phyloP scores from a whole-genome alignment of 1,140 invertebrate genomes.

The Propsilocerus akamusi region DNA sequence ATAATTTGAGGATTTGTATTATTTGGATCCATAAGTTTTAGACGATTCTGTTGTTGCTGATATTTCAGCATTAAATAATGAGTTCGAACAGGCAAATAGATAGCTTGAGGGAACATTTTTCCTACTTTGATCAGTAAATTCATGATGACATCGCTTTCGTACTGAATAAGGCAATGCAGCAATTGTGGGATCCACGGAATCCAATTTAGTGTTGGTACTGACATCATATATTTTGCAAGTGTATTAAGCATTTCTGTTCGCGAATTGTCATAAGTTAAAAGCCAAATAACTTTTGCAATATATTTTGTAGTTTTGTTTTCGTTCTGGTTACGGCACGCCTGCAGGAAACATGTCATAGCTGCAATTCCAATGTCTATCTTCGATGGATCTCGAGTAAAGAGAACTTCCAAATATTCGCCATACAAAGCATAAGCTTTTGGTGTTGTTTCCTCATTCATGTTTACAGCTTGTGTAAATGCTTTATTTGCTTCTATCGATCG shows the following conservation, averaged over 20 bases:
- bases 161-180: conserved; percentile 74
- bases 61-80: conserved; percentile 88
- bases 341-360: conserved; percentile 85
- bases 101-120: conserved; percentile 86
- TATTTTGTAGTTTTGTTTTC: conserved; percentile 92
- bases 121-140: conserved; percentile 84
- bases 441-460: conserved; percentile 78
- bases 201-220: conserved; percentile 88
- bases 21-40: conserved; percentile 10
- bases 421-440: conserved; percentile 92
- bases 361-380: conserved; percentile 65
- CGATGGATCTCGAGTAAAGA: conserved; percentile 47
- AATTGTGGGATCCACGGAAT: conserved; percentile 94
- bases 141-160: conserved; percentile 76
- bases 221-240: conserved; percentile 84
- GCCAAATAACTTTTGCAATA: conserved; percentile 88
- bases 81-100: conserved; percentile 91
- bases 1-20: conserved; percentile 44
- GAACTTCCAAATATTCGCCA: conserved; percentile 87
- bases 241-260: conserved; percentile 62
- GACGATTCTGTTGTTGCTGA: conserved; percentile 39
- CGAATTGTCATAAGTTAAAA: conserved; percentile 88
- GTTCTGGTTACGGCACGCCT: conserved; percentile 88
- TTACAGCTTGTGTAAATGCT: conserved; percentile 83
- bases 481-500: conserved; percentile 86